Base-by-base conservation (phyloP, 1,140 invertebrate genomes). In the Zaprionus lachaisei region DNA sequence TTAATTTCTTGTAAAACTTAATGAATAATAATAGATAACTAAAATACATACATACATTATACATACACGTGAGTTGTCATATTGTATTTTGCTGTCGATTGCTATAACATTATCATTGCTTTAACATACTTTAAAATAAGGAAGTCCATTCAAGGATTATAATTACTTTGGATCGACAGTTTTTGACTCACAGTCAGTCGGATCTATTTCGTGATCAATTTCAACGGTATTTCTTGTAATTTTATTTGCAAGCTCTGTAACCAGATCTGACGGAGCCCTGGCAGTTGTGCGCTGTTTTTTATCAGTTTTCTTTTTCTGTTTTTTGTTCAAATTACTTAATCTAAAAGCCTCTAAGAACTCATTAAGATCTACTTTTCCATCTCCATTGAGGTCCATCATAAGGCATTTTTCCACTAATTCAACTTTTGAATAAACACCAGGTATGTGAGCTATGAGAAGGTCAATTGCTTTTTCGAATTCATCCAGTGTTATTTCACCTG, bases 261-360 rank as follows among this genome's bases (percentile, higher is more conserved):
- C 85, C 1, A 76, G 74, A 51, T 85, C 85, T 3, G 85, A 80
- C 0, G 64, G 41, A 1, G 81, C 26, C 58, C 83, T 61, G 54
- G 68, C 68, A 20, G 79, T 86, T 0, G 85, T 79, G 15, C 84
- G 85, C 6, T 78, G 68, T 11, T 76, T 71, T 24, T 79, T 70
- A 24, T 85, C 77, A 22, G 79, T 74, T 55, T 87, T 87, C 38
- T 81, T 80, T 55, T 84, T 77, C 94, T 95, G 73, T 47, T 74
- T 91, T 22, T 77, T 79, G 72, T 82, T 78, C 41, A 87, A 24
- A 31, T 93, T 83, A 41, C 92, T 92, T 77, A 98, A 94, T 61
- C 97, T 94, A 93, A 98, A 98, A 37, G 97, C 97, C 93, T 98
- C 97, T 2, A 98, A 93, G 83, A 98, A 98, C 94, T 98, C 98